Conservation (phyloP, 2,888 invertebrate genomes). For the Papilio protenor region DNA sequence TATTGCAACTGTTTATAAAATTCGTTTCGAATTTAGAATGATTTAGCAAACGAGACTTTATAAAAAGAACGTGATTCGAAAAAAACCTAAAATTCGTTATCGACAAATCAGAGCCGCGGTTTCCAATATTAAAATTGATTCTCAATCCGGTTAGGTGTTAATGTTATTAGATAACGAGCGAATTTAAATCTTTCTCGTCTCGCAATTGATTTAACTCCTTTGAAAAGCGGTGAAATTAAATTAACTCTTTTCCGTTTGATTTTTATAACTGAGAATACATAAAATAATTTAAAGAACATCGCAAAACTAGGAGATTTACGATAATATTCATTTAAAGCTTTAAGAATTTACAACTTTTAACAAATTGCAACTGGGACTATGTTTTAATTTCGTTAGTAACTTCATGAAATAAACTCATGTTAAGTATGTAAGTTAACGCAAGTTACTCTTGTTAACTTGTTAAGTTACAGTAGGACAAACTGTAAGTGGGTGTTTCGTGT, state of each 20-base stretch:
- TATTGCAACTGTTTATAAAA: constrained; percentile 2
- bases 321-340: not conserved
- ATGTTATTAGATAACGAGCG: constrained; percentile 25
- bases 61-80: not conserved
- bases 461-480: constrained; percentile 28
- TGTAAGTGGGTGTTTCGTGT: constrained; percentile 26
- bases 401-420: constrained; percentile 24
- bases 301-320: too few species aligned
- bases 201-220: constrained; percentile 19
- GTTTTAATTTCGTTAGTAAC: not conserved
- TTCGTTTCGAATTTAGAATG: not conserved
- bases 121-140: constrained; percentile 31
- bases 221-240: constrained; percentile 18
- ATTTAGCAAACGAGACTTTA: not conserved
- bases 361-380: not conserved
- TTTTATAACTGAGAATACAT: not conserved
- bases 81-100: not conserved
- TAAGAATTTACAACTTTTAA: not conserved
- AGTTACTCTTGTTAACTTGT: constrained; percentile 24
- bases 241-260: not conserved
- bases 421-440: constrained; percentile 32
- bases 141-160: constrained; percentile 16
- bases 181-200: constrained; percentile 26
- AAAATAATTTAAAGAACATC: not conserved
- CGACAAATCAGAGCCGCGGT: not conserved